A percentile compares a stretch with the other conserved stretches of the same genome.
Conservation (phyloP, 2,797 vertebrate genomes). For the Ctenosaura bakeri region DNA sequence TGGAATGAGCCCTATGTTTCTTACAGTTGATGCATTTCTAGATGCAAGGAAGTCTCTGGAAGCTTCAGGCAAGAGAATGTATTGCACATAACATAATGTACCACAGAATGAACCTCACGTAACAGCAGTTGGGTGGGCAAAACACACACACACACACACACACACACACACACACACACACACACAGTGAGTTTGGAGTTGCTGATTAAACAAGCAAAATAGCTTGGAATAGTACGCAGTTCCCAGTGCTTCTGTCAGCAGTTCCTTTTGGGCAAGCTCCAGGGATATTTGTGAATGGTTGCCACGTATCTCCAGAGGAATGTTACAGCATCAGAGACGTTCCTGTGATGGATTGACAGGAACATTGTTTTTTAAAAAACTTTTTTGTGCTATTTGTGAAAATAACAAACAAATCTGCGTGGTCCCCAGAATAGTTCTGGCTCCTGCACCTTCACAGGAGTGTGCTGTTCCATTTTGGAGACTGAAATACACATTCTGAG, state of each 20-base stretch:
- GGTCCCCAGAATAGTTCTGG: not conserved
- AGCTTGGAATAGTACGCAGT: constrained; percentile 56
- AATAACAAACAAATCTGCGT: constrained; percentile 18
- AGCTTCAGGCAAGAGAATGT: not conserved
- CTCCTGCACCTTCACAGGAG: not conserved
- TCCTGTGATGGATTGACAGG: constrained; percentile 36
- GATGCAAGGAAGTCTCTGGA: constrained; percentile 5
- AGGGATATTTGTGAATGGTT: constrained; percentile 34
- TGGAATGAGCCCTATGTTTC: not conserved
- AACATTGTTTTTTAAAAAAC: not conserved
- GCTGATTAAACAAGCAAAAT: constrained; percentile 66
- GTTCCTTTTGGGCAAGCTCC: constrained; percentile 51
- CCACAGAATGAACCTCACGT: constrained; percentile 7
- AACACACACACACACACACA: not conserved
- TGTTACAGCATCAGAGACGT: constrained; percentile 32
- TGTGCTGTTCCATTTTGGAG: not conserved
- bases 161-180: too few species aligned
- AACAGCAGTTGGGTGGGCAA: constrained; percentile 39
- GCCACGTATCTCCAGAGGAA: constrained; percentile 40
- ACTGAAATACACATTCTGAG: not conserved
- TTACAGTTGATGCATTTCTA: not conserved
- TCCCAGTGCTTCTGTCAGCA: constrained; percentile 65
- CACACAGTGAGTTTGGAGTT: constrained; percentile 30
- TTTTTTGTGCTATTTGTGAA: constrained; percentile 25
- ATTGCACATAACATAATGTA: not conserved